Percentiles rank a stretch among this genome's conserved stretches.
Evolutionary conservation across 2,113 vertebrate genomes (phyloP).

Genomic region (Platanista minor): DNA sequence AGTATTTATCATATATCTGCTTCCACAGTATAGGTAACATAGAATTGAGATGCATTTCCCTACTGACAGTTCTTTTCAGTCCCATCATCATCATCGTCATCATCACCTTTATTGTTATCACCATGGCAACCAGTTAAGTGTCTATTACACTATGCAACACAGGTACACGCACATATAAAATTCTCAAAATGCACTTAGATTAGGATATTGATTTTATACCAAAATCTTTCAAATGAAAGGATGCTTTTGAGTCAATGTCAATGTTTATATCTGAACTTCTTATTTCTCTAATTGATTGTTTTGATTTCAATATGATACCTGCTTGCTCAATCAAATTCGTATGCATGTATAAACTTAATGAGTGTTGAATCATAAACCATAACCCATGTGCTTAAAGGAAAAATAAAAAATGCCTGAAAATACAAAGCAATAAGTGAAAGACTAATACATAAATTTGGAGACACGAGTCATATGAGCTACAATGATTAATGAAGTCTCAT

Average conservation of each 20-base stretch:
- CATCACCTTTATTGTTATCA: neutral
- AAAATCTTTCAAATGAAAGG: neutral
- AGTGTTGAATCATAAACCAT: neutral
- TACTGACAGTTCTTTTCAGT: neutral
- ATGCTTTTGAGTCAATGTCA: neutral
- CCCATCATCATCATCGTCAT: neutral
- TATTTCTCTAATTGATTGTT: neutral
- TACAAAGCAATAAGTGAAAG: neutral
- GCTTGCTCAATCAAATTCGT: neutral
- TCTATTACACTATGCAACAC: neutral
- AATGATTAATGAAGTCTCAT: neutral
- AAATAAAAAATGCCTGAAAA: neutral
- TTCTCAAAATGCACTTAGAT: neutral
- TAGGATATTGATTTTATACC: neutral
- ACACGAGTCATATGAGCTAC: neutral
- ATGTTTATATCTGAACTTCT: neutral
- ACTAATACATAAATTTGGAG: neutral
- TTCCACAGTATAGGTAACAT: neutral
- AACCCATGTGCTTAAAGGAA: neutral
- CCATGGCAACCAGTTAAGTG: neutral
- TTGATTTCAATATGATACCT: neutral
- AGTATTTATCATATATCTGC: neutral
- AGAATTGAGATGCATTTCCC: neutral
- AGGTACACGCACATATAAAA: neutral
- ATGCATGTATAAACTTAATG: neutral